Percentiles rank a stretch among this genome's conserved stretches.
Conservation (phyloP, 2,113 vertebrate species). For the Martes martes region DNA sequence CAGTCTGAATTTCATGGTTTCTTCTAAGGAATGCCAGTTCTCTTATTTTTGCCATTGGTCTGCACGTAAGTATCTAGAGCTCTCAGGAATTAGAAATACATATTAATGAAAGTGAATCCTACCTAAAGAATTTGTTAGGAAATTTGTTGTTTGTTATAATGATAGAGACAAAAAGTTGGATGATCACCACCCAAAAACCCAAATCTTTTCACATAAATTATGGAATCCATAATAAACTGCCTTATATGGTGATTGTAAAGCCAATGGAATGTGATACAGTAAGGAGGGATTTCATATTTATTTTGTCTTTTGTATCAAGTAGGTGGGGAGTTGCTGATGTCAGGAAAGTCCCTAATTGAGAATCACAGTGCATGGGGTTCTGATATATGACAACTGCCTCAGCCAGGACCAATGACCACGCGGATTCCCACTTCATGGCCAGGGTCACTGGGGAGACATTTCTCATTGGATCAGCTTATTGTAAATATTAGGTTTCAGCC, state of each 20-base stretch:
- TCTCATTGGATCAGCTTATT: constrained; percentile 79
- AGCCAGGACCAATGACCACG: constrained; percentile 76
- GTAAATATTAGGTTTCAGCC: constrained; percentile 82
- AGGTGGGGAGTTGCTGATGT: neutral
- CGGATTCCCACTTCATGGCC: constrained; percentile 76
- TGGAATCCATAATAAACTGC: neutral
- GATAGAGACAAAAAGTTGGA: neutral
- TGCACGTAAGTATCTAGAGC: neutral
- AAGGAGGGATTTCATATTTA: constrained; percentile 71
- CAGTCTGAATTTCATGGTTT: neutral
- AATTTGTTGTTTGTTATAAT: constrained; percentile 22
- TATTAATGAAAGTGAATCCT: constrained; percentile 37
- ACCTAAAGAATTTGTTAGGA: constrained; percentile 45
- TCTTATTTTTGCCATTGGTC: constrained; percentile 31
- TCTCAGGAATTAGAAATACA: constrained; percentile 32
- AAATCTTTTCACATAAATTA: constrained; percentile 46
- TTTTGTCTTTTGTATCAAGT: constrained; percentile 62
- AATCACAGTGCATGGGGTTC: constrained; percentile 76
- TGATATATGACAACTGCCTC: constrained; percentile 82
- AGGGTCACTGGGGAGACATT: constrained; percentile 83
- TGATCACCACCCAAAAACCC: neutral
- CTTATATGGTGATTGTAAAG: neutral
- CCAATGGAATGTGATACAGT: neutral
- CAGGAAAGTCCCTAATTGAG: constrained; percentile 55
- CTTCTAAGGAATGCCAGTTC: neutral